Evolutionary conservation across 1,140 invertebrate species (phyloP).

Genomic region (Octopus sinensis): DNA sequence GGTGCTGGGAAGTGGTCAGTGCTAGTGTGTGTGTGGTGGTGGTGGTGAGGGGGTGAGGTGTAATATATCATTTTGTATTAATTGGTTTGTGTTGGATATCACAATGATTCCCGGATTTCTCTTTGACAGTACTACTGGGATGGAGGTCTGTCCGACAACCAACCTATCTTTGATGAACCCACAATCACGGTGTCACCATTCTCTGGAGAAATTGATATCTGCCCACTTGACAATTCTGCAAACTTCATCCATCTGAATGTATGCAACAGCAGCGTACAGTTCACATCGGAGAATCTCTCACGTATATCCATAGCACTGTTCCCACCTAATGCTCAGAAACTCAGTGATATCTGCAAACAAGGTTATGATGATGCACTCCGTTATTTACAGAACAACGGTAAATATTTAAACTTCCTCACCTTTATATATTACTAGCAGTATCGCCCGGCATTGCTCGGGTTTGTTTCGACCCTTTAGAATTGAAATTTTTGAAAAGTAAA

Average conservation of each 20-base stretch:
- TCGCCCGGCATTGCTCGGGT: no score
- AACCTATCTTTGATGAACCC: slow-evolving; percentile 88
- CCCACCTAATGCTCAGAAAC: slow-evolving; percentile 85
- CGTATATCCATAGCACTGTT: slow-evolving; percentile 87
- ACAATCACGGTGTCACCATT: slow-evolving; percentile 97
- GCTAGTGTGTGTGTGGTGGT: no score
- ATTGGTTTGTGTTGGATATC: neutral
- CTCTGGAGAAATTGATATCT: slow-evolving; percentile 96
- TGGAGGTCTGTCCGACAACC: slow-evolving; percentile 93
- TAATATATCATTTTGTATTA: neutral
- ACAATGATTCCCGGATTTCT: neutral
- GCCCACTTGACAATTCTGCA: slow-evolving; percentile 73
- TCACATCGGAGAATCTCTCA: slow-evolving; percentile 73
- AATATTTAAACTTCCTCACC: slow-evolving; percentile 21
- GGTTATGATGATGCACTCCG: slow-evolving; percentile 91
- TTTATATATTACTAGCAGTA: neutral
- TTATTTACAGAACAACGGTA: slow-evolving; percentile 85
- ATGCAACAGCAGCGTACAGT: slow-evolving; percentile 90
- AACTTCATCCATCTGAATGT: slow-evolving; percentile 69
- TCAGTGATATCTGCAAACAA: slow-evolving; percentile 92
- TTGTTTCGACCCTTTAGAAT: no score
- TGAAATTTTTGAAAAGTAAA: neutral
- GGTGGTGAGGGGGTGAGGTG: neutral
- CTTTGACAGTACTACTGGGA: slow-evolving; percentile 79
- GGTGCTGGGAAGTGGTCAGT: neutral